Evolutionary conservation across 2,113 vertebrate genomes (phyloP), one percentile per base, ranked within the genome.

Genomic region (Empidonax traillii): DNA sequence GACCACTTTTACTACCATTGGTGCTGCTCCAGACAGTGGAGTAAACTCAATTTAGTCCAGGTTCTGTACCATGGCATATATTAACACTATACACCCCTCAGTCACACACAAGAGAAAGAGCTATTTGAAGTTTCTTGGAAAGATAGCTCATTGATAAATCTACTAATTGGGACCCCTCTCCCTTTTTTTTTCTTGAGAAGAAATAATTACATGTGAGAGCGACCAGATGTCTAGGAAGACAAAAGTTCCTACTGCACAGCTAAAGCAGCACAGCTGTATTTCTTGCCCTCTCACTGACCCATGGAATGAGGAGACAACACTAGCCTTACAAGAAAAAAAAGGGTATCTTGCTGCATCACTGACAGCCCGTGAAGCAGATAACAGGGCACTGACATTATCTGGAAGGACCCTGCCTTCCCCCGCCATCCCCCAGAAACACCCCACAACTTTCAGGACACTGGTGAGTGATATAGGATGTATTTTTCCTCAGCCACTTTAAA

Each of bases 381-480:
- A 55, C 31, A 82, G 14, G 46, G 21, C 62, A 49, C 11, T 49
- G 47, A n/a, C 31, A 25, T 23, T 28, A 58, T 24, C 4, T 39
- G 24, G 25, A 66, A 83, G 10, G 8, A 61, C 30, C 33, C 41
- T 51, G 14, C 33, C 30, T 69, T 72, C 13, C 22, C 6, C 5
- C 16, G 7, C 8, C 20, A 25, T 18, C 5, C 27, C 9, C 22
- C 6, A 3, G 19, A 31, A 62, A 41, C 39, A 3, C 0, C 8
- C 22, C 51, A 31, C 19, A 52, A 18, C 37, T 66, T 86, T 17
- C 69, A 89, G 56, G 65, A 84, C 73, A 46, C 30, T 19, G 6
- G 2, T 16, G 17, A 53, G 19, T 7, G 4, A 79, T 14, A 55
- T 0, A 3, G 35, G 47, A 72, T 13, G 2, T 24, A 17, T 14